These are phyloP conservation scores for Drosophila ustulata DNA, from an alignment of 2,888 invertebrate genomes.

Conservation along the genomic window DNA sequence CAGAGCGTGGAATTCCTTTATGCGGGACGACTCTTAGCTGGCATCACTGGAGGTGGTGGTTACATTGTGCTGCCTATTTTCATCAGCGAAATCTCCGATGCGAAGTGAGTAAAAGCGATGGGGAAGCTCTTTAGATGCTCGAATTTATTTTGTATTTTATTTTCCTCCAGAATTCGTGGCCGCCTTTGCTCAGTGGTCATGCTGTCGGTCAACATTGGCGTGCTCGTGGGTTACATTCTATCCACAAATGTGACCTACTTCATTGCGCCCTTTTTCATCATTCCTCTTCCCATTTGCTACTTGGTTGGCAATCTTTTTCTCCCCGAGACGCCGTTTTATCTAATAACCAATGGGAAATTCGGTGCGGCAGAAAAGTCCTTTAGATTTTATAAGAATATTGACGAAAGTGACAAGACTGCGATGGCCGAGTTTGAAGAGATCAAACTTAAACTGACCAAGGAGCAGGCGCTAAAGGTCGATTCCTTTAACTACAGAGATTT, in stretches of 20 bases:
- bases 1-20: slow-evolving; percentile 78
- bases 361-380: slow-evolving; percentile 68
- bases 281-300: slow-evolving; percentile 66
- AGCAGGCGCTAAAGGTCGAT: slow-evolving; percentile 36
- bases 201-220: slow-evolving; percentile 68
- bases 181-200: slow-evolving; percentile 75
- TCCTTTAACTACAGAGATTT: slow-evolving; percentile 35
- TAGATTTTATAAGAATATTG: slow-evolving; percentile 69
- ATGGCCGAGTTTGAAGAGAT: slow-evolving; percentile 58
- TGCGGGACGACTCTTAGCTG: slow-evolving; percentile 78
- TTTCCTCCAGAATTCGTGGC: slow-evolving; percentile 76
- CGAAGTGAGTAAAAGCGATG: slow-evolving; percentile 65
- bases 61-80: slow-evolving; percentile 82
- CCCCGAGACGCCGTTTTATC: slow-evolving; percentile 77
- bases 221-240: slow-evolving; percentile 65
- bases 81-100: slow-evolving; percentile 83
- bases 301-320: slow-evolving; percentile 60
- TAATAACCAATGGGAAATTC: slow-evolving; percentile 60
- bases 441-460: slow-evolving; percentile 39
- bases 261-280: slow-evolving; percentile 53
- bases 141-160: not conserved
- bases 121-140: not conserved
- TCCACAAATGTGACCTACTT: slow-evolving; percentile 64
- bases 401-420: slow-evolving; percentile 48
- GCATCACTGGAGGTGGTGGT: slow-evolving; percentile 82